Evolutionary conservation across 1,140 invertebrate species (phyloP), one percentile per base, ranked within the genome.

Genomic region (Eubasilissa regina): DNA sequence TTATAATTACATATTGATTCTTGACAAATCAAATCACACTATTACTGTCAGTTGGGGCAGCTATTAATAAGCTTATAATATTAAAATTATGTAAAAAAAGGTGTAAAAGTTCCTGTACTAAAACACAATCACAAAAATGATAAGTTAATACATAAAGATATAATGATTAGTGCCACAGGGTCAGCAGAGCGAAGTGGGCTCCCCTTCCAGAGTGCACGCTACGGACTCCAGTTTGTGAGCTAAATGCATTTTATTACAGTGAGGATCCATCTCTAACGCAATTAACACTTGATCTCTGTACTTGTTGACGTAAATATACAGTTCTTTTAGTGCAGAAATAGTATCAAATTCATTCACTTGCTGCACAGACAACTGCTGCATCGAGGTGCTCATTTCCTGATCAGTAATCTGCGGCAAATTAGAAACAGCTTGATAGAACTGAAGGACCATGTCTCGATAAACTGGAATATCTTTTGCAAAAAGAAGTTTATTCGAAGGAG

Each of bases 401-500:
- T 98, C 96, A 74, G 95, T 95, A 79, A 98, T 96, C 85, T 95
- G 93, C 78, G 96, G 96, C 85, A 97, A 89, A 85, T 92, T 92
- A 48, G 95, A 93, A 19, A 98, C 94, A 81, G 97, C 94, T 80
- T 91, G 90, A 87, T 98, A 98, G 89, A 97, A 98, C 80, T 94
- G 92, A 77, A 94, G 93, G 43, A 97, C 96, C 92, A 95, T 95
- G 78, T 96, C 94, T 85, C 95, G 90, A 86, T 97, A 97, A 47
- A 95, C 93, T 11, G 96, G 95, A 86, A 98, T 96, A 87, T 97
- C 96, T 90, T 98, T 98, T 78, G 97, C 97, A 89, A 98, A 98
- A 19, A 98, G 89, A 66, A 98, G 89, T 89, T 98, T 98, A 86
- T 97, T 97, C 13, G 96, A 97, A 35, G 97, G 97, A 25, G 97